Evolutionary conservation across 2,113 vertebrate species (phyloP), one percentile per base, ranked within the genome.

Genomic region (Tamias sibiricus): DNA sequence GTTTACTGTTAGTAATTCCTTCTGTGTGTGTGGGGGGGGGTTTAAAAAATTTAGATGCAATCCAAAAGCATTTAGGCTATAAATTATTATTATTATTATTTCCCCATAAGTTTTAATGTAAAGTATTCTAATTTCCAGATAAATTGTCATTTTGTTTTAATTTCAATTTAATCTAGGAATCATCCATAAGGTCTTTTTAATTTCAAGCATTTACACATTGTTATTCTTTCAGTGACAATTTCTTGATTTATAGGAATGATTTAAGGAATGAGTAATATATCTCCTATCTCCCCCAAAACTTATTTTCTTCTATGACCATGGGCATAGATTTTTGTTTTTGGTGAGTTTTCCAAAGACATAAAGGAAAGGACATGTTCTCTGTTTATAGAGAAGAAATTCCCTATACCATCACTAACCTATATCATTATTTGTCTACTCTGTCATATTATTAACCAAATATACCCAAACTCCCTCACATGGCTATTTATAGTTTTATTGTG

Each of bases 41-140:
- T n/a, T 0, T 30, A 54, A 66, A 44, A 80, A 54, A 32, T 49
- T 87, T 91, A 77, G n/a, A 87, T 91, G 35, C 2, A 94, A 75
- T 54, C 6, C 30, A 52, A 94, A 91, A 66, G 26, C 19, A 92
- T n/a, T 91, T 47, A 84, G 20, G n/a, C 32, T 84, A 64, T 71
- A 72, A 84, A 92, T 44, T 84, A 66, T 16, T 52, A 26, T 44
- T 79, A 14, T 28, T 47, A 71, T 20, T 16, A 86, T 76, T 81
- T 86, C 37, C 47, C n/a, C 22, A 10, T 75, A 82, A 69, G 28
- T 66, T 94, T 64, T 84, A 11, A 52, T 52, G 49, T 52, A 52
- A 84, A 88, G 17, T 79, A 6, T 40, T 88, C 52, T 79, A 87
- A 94, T 52, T 92, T 96, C 52, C 32, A 94, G 64, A 64, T 66